A percentile compares a stretch with the other conserved stretches of the same genome.
These are phyloP conservation scores for Pasiphila rectangulata DNA, from an alignment of 2,888 invertebrate species.

Conservation along the genomic window DNA sequence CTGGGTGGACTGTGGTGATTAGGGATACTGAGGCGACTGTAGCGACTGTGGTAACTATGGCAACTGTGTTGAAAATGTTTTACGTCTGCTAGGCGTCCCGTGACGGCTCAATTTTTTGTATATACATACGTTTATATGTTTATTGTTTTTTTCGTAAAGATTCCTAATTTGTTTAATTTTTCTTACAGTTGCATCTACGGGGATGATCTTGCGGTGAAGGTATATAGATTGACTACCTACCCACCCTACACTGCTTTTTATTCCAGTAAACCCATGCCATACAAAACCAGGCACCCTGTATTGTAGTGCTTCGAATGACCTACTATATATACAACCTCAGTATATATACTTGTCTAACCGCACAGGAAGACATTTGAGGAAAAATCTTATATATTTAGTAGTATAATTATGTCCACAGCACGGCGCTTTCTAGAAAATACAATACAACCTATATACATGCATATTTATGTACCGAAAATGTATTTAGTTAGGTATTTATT, in stretches of 20 bases:
- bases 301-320: slow-evolving; percentile 14
- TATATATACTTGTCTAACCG: too few relatives aligned
- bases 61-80: too few relatives aligned
- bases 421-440: slow-evolving; percentile 6
- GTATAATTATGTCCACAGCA: neutral
- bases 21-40: too few relatives aligned
- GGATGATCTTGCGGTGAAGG: slow-evolving; percentile 73
- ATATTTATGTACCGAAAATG: slow-evolving; percentile 1
- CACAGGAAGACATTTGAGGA: too few relatives aligned
- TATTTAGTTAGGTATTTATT: too few relatives aligned
- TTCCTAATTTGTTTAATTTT: slow-evolving; percentile 37
- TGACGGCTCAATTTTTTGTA: too few relatives aligned
- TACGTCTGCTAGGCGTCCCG: too few relatives aligned
- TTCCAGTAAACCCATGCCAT: slow-evolving; percentile 2
- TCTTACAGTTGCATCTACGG: slow-evolving; percentile 59
- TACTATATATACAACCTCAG: too few relatives aligned
- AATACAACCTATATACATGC: neutral
- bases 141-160: too few relatives aligned
- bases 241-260: slow-evolving; percentile 42
- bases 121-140: too few relatives aligned
- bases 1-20: too few relatives aligned
- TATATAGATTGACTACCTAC: slow-evolving; percentile 39
- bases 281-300: slow-evolving; percentile 18
- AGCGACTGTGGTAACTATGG: too few relatives aligned
- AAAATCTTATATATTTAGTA: neutral